Evolutionary conservation across 2,888 invertebrate genomes (phyloP).

Genomic region (Zaprionus lineosus): DNA sequence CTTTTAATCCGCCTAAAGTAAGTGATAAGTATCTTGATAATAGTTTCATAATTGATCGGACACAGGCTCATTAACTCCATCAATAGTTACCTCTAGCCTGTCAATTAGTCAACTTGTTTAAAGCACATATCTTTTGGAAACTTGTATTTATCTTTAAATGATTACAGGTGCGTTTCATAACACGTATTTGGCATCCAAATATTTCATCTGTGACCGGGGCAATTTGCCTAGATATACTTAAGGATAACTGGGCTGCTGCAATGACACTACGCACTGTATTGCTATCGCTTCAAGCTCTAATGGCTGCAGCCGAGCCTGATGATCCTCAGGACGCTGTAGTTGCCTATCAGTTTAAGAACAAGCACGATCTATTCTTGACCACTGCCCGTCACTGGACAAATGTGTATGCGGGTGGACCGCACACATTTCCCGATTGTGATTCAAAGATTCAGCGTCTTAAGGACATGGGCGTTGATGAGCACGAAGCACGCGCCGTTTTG

Average conservation of each 20-base stretch:
- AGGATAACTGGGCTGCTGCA: constrained; percentile 99
- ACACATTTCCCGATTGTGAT: constrained; percentile 90
- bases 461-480: constrained; percentile 97
- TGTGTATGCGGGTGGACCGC: constrained; percentile 94
- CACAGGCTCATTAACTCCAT: too few relatives aligned
- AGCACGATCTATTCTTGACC: constrained; percentile 91
- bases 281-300: constrained; percentile 95
- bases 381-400: constrained; percentile 99
- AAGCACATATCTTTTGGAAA: not conserved
- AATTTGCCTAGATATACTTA: constrained; percentile 98
- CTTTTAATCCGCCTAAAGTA: constrained; percentile 99
- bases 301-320: constrained; percentile 95
- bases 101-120: too few relatives aligned
- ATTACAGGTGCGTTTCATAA: constrained; percentile 94
- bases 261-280: constrained; percentile 98
- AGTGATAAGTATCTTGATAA: constrained; percentile 31
- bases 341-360: constrained; percentile 97
- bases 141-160: not conserved
- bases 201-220: constrained; percentile 99
- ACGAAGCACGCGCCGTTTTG: constrained; percentile 93
- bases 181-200: constrained; percentile 99
- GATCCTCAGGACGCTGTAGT: constrained; percentile 99
- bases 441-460: constrained; percentile 93
- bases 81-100: too few relatives aligned
- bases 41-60: not conserved